phyloP scores from a whole-genome alignment of 2,797 vertebrate species.

The Oryzias dopingdopingensis region DNA sequence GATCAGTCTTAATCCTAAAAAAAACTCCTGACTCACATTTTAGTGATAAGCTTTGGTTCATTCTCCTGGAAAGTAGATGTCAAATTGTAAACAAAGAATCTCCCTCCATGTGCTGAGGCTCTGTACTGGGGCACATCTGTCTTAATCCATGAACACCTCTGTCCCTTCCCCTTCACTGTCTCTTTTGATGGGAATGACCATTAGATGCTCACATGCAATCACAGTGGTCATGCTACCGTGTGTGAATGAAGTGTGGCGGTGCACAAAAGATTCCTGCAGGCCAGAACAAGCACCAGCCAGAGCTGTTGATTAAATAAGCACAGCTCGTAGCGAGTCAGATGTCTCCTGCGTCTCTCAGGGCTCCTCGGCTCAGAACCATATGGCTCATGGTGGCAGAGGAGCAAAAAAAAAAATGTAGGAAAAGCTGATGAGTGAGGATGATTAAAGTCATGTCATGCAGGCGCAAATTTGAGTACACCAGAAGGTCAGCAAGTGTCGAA shows the following conservation, averaged over 20 bases:
- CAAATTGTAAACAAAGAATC: not conserved
- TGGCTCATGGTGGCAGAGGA: slow-evolving; percentile 11
- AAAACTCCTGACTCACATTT: too few relatives aligned
- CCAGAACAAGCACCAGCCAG: slow-evolving; percentile 11
- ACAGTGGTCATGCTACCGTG: not conserved
- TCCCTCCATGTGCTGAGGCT: slow-evolving; percentile 4
- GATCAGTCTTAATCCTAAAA: too few relatives aligned
- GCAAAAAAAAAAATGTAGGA: not conserved
- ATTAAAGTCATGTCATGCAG: slow-evolving; percentile 59
- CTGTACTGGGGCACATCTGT: slow-evolving; percentile 1
- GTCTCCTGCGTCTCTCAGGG: slow-evolving; percentile 9
- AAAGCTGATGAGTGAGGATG: slow-evolving; percentile 20
- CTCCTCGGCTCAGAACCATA: slow-evolving; percentile 23
- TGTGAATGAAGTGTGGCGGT: slow-evolving; percentile 1
- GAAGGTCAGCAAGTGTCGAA: slow-evolving; percentile 59
- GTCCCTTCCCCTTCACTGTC: slow-evolving; percentile 2
- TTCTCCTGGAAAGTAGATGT: too few relatives aligned
- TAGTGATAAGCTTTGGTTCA: too few relatives aligned
- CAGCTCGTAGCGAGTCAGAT: slow-evolving; percentile 6
- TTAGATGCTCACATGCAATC: slow-evolving; percentile 13
- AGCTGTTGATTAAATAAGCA: slow-evolving; percentile 24
- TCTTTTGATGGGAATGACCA: slow-evolving; percentile 14
- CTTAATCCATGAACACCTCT: not conserved
- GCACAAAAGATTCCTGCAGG: slow-evolving; percentile 7
- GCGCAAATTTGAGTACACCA: slow-evolving; percentile 58